phyloP scores from a whole-genome alignment of 2,113 vertebrate species.

The Chrysemys picta region DNA sequence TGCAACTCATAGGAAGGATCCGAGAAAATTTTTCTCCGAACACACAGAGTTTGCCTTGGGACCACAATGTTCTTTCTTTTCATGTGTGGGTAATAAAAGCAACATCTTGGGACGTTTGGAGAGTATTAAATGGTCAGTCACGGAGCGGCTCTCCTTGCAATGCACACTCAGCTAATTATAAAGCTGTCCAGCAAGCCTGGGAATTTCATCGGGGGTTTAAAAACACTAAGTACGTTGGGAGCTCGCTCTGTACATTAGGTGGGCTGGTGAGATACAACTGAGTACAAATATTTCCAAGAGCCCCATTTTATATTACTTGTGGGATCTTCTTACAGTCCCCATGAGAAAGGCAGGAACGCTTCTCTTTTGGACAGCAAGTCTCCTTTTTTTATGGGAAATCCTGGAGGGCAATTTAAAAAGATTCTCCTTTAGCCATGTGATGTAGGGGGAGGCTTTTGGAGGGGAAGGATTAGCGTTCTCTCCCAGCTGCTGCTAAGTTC shows the following conservation, averaged over 20 bases:
- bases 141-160: neutral
- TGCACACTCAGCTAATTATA: neutral
- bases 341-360: neutral
- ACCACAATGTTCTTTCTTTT: neutral
- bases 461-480: neutral
- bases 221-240: neutral
- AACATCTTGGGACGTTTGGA: neutral
- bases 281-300: neutral
- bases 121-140: neutral
- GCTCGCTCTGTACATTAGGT: neutral
- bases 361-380: no score
- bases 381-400: neutral
- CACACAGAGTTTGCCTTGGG: rapidly evolving
- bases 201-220: neutral
- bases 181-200: neutral
- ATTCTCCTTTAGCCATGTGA: neutral
- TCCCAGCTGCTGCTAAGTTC: neutral
- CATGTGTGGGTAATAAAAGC: neutral
- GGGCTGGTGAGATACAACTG: rapidly evolving
- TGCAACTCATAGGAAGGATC: rapidly evolving
- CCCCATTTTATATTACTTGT: rapidly evolving
- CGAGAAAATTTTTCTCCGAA: neutral
- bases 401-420: neutral
- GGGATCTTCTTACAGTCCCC: neutral
- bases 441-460: neutral